phyloP scores from a whole-genome alignment of 2,113 vertebrate species.

The Notarius lentiginosus region DNA sequence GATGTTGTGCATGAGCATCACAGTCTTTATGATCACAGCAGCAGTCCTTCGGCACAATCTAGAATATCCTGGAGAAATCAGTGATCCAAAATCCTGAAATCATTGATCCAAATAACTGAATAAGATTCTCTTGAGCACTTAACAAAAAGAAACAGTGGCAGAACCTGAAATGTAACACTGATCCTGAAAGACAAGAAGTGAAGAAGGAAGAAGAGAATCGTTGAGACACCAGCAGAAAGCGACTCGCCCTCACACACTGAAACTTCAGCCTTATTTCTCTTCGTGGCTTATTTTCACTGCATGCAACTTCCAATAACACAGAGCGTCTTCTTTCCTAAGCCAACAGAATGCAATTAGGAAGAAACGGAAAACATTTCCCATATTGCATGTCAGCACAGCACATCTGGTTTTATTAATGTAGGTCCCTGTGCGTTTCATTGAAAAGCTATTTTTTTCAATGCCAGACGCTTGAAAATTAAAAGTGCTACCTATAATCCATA shows the following conservation, averaged over 20 bases:
- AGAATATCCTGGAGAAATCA: not conserved
- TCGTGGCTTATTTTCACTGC: not conserved
- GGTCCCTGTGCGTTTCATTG: not conserved
- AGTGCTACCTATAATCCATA: not conserved
- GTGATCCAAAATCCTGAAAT: too few relatives aligned
- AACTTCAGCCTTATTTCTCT: conserved; percentile 12
- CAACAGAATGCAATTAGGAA: conserved; percentile 1
- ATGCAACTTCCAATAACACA: not conserved
- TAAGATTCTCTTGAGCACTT: not conserved
- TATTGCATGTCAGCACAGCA: conserved; percentile 12
- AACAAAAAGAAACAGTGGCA: not conserved
- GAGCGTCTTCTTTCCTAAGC: not conserved
- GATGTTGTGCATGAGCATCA: not conserved
- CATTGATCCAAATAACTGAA: not conserved
- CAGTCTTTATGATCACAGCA: not conserved
- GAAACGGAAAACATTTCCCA: not conserved
- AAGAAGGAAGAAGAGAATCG: not conserved
- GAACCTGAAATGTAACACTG: not conserved
- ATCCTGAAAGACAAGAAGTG: not conserved
- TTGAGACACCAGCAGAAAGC: not conserved
- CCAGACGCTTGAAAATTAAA: not conserved
- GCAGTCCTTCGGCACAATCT: not conserved
- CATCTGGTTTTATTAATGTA: conserved; percentile 26
- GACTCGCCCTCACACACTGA: not conserved
- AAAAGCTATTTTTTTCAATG: not conserved